Evolutionary conservation across 2,113 vertebrate species (phyloP).

Genomic region (Parus major): DNA sequence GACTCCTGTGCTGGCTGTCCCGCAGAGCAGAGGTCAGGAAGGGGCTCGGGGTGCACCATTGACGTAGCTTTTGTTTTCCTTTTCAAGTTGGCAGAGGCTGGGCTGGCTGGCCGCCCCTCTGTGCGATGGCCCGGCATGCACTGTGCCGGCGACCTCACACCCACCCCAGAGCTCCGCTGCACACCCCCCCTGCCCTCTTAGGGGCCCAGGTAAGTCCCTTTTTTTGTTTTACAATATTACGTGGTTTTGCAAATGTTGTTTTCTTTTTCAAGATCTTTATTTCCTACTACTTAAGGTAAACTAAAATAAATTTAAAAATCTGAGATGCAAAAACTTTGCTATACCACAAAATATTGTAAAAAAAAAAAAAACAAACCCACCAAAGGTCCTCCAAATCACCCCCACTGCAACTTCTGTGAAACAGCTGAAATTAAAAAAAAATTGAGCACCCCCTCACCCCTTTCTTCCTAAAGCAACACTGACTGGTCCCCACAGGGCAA

Average conservation of each 20-base stretch:
- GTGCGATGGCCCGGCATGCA: constrained; percentile 52
- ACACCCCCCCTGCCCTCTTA: constrained; percentile 21
- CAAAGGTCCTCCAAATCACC: background rate
- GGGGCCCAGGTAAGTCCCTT: constrained; percentile 64
- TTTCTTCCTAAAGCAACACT: background rate
- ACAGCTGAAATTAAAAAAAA: background rate
- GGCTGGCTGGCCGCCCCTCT: constrained; percentile 42
- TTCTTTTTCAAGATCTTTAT: constrained; percentile 10
- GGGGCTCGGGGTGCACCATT: background rate
- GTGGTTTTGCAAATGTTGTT: constrained; percentile 70
- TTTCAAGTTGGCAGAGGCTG: constrained; percentile 62
- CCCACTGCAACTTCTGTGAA: background rate
- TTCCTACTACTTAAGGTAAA: background rate
- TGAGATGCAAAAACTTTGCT: constrained; percentile 56
- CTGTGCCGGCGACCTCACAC: constrained; percentile 61
- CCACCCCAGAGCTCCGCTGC: constrained; percentile 53
- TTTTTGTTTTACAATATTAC: constrained; percentile 74
- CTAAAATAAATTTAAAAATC: background rate
- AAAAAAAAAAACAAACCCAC: constrained; percentile 2
- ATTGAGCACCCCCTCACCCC: background rate
- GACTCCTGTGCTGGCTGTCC: constrained; percentile 19
- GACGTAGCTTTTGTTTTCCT: constrained; percentile 66
- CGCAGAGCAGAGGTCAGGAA: background rate
- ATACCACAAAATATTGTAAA: constrained; percentile 74
- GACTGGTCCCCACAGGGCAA: background rate